Percentiles rank a stretch among this genome's conserved stretches.
Conservation (phyloP, 2,888 invertebrate genomes). For the Leistus spinibarbis region DNA sequence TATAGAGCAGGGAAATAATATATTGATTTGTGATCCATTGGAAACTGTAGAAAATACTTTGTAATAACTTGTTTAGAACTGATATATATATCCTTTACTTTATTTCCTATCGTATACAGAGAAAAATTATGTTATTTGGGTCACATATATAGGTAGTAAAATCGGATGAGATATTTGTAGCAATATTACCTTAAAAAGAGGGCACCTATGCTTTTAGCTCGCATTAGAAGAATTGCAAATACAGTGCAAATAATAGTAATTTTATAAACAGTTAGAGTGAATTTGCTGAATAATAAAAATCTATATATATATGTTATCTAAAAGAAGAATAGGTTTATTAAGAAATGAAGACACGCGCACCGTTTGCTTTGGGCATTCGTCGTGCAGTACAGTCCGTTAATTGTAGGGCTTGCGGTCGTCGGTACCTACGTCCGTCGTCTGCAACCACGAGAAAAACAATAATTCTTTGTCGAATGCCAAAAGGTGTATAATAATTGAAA, state of each 20-base stretch:
- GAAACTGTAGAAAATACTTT: neutral
- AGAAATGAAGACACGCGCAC: neutral
- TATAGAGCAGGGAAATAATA: neutral
- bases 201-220: too few relatives aligned
- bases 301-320: neutral
- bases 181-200: too few relatives aligned
- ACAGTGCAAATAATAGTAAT: too few relatives aligned
- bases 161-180: too few relatives aligned
- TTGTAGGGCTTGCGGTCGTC: neutral
- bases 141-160: too few relatives aligned
- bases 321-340: neutral
- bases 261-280: too few relatives aligned
- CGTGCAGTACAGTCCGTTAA: neutral
- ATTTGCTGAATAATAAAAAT: neutral
- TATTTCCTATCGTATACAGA: too few relatives aligned
- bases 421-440: neutral
- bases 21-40: neutral
- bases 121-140: too few relatives aligned
- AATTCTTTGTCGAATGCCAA: conserved; percentile 19
- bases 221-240: too few relatives aligned
- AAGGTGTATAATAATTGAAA: conserved; percentile 46
- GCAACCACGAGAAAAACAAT: neutral
- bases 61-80: too few relatives aligned
- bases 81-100: too few relatives aligned
- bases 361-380: neutral